phyloP scores from a whole-genome alignment of 2,113 vertebrate species.

The Meriones unguiculatus region DNA sequence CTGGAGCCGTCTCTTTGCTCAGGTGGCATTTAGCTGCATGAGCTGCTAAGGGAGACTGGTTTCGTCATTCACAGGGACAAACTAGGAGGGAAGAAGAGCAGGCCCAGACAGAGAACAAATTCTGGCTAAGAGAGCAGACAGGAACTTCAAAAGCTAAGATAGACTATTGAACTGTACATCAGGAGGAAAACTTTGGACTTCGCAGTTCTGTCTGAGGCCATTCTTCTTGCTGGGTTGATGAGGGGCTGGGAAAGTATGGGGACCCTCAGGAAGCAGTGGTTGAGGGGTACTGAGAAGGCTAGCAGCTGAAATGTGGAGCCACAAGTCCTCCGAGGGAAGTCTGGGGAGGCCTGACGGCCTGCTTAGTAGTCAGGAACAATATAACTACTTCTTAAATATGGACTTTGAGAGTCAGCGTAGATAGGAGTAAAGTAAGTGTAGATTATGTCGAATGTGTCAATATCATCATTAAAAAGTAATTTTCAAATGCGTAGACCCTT shows the following conservation, averaged over 20 bases:
- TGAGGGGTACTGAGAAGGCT: not conserved
- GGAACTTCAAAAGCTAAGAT: not conserved
- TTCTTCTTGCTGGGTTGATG: not conserved
- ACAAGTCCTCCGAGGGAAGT: not conserved
- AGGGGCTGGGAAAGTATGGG: too few species aligned
- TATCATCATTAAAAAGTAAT: not conserved
- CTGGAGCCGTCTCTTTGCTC: too few species aligned
- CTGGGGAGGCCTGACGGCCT: not conserved
- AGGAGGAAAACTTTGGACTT: not conserved
- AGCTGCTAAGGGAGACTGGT: too few species aligned
- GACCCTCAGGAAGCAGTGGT: accelerated
- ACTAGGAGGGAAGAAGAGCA: not conserved
- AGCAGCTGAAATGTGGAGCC: not conserved
- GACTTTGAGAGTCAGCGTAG: not conserved
- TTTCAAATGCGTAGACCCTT: not conserved
- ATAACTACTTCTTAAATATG: not conserved
- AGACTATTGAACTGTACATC: not conserved
- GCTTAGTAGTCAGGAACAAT: not conserved
- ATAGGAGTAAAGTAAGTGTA: not conserved
- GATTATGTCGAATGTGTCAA: not conserved
- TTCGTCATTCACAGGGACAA: too few species aligned
- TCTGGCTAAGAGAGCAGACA: not conserved
- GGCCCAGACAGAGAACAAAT: not conserved
- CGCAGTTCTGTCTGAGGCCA: accelerated
- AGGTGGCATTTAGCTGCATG: not conserved